Conservation (phyloP, 1,140 invertebrate genomes). For the Augochlora pura region DNA sequence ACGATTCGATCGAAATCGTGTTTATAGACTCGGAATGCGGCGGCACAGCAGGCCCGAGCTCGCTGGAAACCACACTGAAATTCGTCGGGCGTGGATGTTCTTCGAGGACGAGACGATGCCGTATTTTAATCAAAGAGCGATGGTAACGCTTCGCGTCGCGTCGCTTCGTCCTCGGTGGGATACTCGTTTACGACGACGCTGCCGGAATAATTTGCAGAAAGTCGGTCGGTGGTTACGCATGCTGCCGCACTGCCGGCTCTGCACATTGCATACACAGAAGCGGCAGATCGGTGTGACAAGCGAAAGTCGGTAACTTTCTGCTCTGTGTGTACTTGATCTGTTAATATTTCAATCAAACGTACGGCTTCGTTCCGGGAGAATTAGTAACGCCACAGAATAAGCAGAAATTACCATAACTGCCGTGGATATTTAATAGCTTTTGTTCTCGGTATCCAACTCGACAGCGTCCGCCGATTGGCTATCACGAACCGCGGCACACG, state of each 20-base stretch:
- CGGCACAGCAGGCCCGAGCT: background rate
- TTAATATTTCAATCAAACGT: slow-evolving; percentile 51
- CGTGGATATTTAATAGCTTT: slow-evolving; percentile 17
- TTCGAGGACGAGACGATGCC: slow-evolving; percentile 2
- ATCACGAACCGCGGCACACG: background rate
- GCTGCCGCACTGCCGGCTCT: background rate
- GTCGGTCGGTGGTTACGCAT: background rate
- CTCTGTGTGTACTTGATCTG: slow-evolving; percentile 34
- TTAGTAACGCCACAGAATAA: slow-evolving; percentile 23
- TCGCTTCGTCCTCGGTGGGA: background rate
- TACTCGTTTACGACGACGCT: background rate
- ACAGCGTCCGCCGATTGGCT: background rate
- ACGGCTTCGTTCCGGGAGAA: slow-evolving; percentile 28
- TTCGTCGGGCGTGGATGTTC: slow-evolving; percentile 6
- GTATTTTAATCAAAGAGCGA: slow-evolving; percentile 36
- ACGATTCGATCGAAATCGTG: slow-evolving; percentile 18
- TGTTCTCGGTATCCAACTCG: background rate
- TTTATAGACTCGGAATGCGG: slow-evolving; percentile 5
- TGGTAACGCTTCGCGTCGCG: background rate
- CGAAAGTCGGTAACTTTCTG: slow-evolving; percentile 44
- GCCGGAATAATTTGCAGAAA: slow-evolving; percentile 40
- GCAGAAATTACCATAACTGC: slow-evolving; percentile 30
- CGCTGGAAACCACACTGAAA: background rate
- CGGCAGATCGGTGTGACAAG: background rate
- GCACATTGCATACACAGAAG: background rate